Percentiles rank a stretch among this genome's conserved stretches.
Conservation (phyloP, 2,888 invertebrate genomes). For the Ennomos quercinarius region DNA sequence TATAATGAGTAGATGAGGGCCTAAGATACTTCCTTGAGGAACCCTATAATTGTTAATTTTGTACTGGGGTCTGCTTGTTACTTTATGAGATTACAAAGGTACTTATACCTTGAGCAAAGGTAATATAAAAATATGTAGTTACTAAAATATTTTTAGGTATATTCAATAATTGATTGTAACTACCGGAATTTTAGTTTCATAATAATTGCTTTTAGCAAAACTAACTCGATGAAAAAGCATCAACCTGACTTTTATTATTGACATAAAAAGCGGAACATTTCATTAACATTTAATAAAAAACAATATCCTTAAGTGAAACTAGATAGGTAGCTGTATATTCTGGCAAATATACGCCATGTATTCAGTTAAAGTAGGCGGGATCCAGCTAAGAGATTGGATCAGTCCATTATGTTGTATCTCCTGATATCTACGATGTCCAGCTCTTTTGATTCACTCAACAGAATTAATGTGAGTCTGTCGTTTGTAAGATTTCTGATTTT, state of each 20-base stretch:
- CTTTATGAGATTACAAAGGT: too few species aligned
- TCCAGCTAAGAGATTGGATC: slow-evolving; percentile 76
- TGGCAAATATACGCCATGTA: slow-evolving; percentile 28
- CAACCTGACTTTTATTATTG: slow-evolving; percentile 19
- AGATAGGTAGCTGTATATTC: slow-evolving; percentile 29
- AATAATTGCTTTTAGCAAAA: too few species aligned
- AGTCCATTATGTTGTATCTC: slow-evolving; percentile 68
- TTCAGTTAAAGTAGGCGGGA: slow-evolving; percentile 58
- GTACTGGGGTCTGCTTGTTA: too few species aligned
- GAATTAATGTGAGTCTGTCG: slow-evolving; percentile 30
- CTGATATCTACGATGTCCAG: slow-evolving; percentile 63
- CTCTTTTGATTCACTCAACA: slow-evolving; percentile 53
- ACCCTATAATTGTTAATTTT: too few species aligned
- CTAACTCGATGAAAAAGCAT: slow-evolving; percentile 10
- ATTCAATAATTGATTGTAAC: too few species aligned
- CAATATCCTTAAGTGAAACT: slow-evolving; percentile 30
- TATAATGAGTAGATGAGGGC: too few species aligned
- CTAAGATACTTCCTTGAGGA: too few species aligned
- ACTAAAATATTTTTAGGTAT: too few species aligned
- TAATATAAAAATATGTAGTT: too few species aligned
- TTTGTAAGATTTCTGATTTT: slow-evolving; percentile 35
- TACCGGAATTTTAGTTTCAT: too few species aligned
- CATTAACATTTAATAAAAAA: slow-evolving; percentile 29
- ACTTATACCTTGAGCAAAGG: too few species aligned
- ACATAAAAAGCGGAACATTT: slow-evolving; percentile 22